A percentile compares a stretch with the other conserved stretches of the same genome.
Conservation (phyloP, 2,888 invertebrate species). For the Cantharis lateralis region DNA sequence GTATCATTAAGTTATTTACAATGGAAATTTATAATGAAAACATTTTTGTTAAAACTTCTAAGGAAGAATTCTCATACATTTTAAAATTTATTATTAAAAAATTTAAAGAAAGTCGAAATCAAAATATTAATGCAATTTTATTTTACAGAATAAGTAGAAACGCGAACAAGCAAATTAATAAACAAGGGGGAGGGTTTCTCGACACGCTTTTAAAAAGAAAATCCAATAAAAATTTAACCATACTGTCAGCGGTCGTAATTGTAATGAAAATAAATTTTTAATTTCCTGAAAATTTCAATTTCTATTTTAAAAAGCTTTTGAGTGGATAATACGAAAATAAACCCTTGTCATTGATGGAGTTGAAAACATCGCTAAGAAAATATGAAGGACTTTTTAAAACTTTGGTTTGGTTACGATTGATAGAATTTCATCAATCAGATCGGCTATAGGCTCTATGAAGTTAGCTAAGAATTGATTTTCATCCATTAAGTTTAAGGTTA, state of each 20-base stretch:
- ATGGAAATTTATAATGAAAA: background rate
- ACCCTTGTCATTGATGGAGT: background rate
- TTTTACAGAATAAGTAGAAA: background rate
- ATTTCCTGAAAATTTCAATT: background rate
- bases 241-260: background rate
- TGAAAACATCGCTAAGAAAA: background rate
- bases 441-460: slow-evolving; percentile 29
- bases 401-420: slow-evolving; percentile 30
- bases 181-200: background rate
- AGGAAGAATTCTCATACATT: background rate
- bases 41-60: background rate
- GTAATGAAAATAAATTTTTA: background rate
- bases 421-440: slow-evolving; percentile 32
- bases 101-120: background rate
- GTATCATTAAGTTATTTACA: background rate
- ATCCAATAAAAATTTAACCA: background rate
- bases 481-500: slow-evolving; percentile 28
- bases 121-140: background rate
- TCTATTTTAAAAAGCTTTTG: background rate
- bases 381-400: background rate
- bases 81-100: background rate
- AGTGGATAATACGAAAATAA: background rate
- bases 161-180: background rate
- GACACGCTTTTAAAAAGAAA: background rate
- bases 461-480: slow-evolving; percentile 33